These are phyloP conservation scores for Salvelinus namaycush DNA, from an alignment of 2,113 vertebrate species.

Conservation along the genomic window DNA sequence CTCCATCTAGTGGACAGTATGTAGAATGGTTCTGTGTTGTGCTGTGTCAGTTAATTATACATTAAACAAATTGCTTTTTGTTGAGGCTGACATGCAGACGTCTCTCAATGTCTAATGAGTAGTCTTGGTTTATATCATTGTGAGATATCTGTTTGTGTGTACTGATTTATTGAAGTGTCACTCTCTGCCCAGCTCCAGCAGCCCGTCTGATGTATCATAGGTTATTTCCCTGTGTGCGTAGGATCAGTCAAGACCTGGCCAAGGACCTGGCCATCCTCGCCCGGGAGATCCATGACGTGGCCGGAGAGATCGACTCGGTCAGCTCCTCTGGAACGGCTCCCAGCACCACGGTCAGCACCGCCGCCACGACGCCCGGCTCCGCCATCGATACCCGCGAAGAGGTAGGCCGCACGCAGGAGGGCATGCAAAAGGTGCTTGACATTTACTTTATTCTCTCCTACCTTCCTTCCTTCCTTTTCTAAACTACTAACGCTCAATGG, in stretches of 20 bases:
- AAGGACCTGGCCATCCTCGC: slow-evolving; percentile 95
- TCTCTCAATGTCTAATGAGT: too few relatives aligned
- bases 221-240: slow-evolving; percentile 86
- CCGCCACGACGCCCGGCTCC: slow-evolving; percentile 97
- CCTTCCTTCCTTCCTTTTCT: slow-evolving; percentile 23
- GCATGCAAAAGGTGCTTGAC: slow-evolving; percentile 91
- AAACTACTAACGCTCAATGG: neutral
- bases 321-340: slow-evolving; percentile 98
- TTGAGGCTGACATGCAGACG: too few relatives aligned
- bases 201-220: slow-evolving; percentile 78
- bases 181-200: slow-evolving; percentile 52
- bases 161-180: too few relatives aligned
- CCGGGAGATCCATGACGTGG: slow-evolving; percentile 98
- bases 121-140: too few relatives aligned
- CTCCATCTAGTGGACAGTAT: too few relatives aligned
- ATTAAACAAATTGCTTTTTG: too few relatives aligned
- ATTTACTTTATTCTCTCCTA: slow-evolving; percentile 72
- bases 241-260: slow-evolving; percentile 97
- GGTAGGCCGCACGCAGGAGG: slow-evolving; percentile 89
- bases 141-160: too few relatives aligned
- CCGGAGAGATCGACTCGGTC: slow-evolving; percentile 98
- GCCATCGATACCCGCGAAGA: slow-evolving; percentile 99
- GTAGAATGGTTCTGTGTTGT: too few relatives aligned
- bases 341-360: slow-evolving; percentile 99
- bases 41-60: too few relatives aligned